phyloP scores from a whole-genome alignment of 2,888 invertebrate species.

The Caenorhabditis auriculariae region DNA sequence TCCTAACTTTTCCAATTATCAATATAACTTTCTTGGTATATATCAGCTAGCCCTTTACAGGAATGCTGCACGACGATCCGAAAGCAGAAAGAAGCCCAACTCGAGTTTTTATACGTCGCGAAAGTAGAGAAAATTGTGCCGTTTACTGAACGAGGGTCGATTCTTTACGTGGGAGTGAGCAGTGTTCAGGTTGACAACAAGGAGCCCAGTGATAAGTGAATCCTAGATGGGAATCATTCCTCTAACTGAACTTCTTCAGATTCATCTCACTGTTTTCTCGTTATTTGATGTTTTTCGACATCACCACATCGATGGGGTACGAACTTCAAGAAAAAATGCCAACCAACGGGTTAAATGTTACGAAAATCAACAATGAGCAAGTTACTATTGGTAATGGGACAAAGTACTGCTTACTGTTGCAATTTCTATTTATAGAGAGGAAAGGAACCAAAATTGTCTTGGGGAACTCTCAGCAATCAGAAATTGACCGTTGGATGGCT shows the following conservation, averaged over 20 bases:
- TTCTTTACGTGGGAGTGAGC: conserved; percentile 69
- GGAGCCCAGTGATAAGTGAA: conserved; percentile 65
- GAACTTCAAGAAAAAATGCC: conserved; percentile 62
- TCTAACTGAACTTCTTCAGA: conserved; percentile 65
- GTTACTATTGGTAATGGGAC: too few relatives aligned
- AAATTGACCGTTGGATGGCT: conserved; percentile 34
- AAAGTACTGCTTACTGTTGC: too few relatives aligned
- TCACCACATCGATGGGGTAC: conserved; percentile 87
- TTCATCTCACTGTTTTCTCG: conserved; percentile 89
- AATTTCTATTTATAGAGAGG: too few relatives aligned
- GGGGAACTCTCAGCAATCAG: conserved; percentile 10
- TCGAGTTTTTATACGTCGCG: conserved; percentile 86
- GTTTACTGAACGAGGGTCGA: conserved; percentile 71
- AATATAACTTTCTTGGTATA: too few relatives aligned
- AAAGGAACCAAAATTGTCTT: conserved; percentile 10
- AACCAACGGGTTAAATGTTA: conserved; percentile 12
- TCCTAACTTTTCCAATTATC: too few relatives aligned
- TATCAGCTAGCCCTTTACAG: too few relatives aligned
- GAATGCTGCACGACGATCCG: conserved; percentile 82
- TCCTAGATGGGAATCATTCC: too few relatives aligned
- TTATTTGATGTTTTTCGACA: conserved; percentile 83
- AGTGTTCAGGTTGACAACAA: conserved; percentile 73
- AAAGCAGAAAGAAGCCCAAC: conserved; percentile 89
- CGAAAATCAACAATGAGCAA: conserved; percentile 8
- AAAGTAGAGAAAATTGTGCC: conserved; percentile 89